phyloP scores from a whole-genome alignment of 2,888 invertebrate genomes.

The Miltochrista miniata region DNA sequence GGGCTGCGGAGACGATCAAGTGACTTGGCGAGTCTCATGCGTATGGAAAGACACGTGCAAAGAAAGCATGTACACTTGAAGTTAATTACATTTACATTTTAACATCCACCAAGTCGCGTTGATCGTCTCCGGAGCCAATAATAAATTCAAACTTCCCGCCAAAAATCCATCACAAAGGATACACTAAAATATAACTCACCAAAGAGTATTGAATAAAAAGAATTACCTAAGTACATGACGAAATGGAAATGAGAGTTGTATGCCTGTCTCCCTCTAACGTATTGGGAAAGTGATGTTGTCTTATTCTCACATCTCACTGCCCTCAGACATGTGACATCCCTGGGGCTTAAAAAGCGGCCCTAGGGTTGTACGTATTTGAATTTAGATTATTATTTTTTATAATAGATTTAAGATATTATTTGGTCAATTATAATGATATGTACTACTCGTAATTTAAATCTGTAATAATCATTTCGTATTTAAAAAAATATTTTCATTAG shows the following conservation, averaged over 20 bases:
- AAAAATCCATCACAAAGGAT: constrained; percentile 47
- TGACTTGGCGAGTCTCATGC: too few relatives aligned
- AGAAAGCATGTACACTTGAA: too few relatives aligned
- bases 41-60: too few relatives aligned
- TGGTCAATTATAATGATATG: too few relatives aligned
- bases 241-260: constrained; percentile 34
- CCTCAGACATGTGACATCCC: constrained; percentile 79
- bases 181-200: constrained; percentile 40
- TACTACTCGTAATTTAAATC: too few relatives aligned
- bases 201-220: constrained; percentile 59
- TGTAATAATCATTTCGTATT: too few relatives aligned
- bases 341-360: constrained; percentile 66
- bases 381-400: background rate
- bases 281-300: constrained; percentile 37
- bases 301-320: constrained; percentile 74
- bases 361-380: constrained; percentile 49
- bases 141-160: constrained; percentile 25
- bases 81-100: too few relatives aligned
- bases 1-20: too few relatives aligned
- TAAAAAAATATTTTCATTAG: too few relatives aligned
- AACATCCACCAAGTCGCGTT: too few relatives aligned
- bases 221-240: constrained; percentile 45
- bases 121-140: too few relatives aligned
- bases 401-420: too few relatives aligned
- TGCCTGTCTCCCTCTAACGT: constrained; percentile 47